phyloP scores from a whole-genome alignment of 1,140 invertebrate genomes.

The Drosophila pectinifera region DNA sequence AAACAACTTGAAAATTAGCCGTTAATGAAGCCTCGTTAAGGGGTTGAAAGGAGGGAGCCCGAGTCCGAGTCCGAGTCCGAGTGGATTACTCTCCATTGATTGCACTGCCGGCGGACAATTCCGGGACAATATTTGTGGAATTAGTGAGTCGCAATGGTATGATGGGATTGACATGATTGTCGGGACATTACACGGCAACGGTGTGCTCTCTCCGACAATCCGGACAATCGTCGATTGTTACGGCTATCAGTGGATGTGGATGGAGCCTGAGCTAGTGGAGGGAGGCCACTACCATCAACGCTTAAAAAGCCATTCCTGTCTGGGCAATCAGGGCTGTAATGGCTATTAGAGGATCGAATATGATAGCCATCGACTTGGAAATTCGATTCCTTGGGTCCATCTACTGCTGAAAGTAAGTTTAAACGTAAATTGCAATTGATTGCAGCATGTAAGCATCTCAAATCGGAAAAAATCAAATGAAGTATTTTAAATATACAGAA shows the following conservation, averaged over 20 bases:
- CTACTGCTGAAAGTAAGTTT: no score
- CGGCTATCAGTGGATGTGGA: slow-evolving; percentile 15
- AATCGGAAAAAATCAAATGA: background rate
- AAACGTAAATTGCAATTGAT: no score
- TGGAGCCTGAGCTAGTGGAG: background rate
- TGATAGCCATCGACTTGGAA: background rate
- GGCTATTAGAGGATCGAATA: slow-evolving; percentile 18
- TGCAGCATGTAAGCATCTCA: background rate
- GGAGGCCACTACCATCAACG: slow-evolving; percentile 6
- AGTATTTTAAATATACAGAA: background rate
- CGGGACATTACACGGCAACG: slow-evolving; percentile 14
- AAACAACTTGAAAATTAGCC: slow-evolving; percentile 81
- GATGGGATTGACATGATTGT: slow-evolving; percentile 41
- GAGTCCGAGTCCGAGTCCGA: background rate
- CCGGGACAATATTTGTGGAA: slow-evolving; percentile 68
- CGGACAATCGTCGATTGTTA: slow-evolving; percentile 16
- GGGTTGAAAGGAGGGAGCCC: slow-evolving; percentile 24
- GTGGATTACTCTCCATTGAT: slow-evolving; percentile 67
- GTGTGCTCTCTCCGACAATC: slow-evolving; percentile 8
- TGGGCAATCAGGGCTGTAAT: slow-evolving; percentile 18
- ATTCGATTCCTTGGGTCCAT: background rate
- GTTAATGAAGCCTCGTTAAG: slow-evolving; percentile 78
- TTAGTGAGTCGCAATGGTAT: slow-evolving; percentile 59
- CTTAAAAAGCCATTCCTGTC: slow-evolving; percentile 10
- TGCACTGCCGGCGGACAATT: slow-evolving; percentile 49